Evolutionary conservation across 2,113 vertebrate species (phyloP).

Genomic region (Suncus etruscus): DNA sequence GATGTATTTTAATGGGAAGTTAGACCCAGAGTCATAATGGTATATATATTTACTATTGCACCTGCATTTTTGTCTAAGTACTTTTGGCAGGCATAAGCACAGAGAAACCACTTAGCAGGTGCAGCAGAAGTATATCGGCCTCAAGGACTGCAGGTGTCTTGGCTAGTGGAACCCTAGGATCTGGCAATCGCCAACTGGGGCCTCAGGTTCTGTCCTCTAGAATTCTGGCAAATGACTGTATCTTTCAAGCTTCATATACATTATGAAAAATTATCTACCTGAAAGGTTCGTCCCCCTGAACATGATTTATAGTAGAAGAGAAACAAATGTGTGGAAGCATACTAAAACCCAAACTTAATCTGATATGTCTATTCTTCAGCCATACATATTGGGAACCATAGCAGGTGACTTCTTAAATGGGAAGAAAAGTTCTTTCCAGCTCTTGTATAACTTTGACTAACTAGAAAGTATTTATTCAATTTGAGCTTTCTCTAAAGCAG

Average conservation of each 20-base stretch:
- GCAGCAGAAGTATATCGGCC: not conserved
- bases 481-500: slow-evolving; percentile 27
- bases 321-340: not conserved
- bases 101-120: slow-evolving; percentile 27
- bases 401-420: not conserved
- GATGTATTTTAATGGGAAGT: slow-evolving; percentile 17
- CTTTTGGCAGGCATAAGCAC: slow-evolving; percentile 51
- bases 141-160: slow-evolving; percentile 19
- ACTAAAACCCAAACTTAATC: not conserved
- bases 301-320: not conserved
- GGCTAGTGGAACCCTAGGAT: not conserved
- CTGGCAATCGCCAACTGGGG: not conserved
- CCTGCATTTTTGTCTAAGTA: slow-evolving; percentile 54
- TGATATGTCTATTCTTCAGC: not conserved
- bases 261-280: not conserved
- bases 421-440: not conserved
- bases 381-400: not conserved
- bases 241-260: not conserved
- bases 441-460: not conserved
- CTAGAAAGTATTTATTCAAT: not conserved
- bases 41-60: slow-evolving; percentile 18
- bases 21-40: slow-evolving; percentile 16
- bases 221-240: not conserved
- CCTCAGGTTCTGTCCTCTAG: not conserved
- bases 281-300: slow-evolving; percentile 4